These are phyloP conservation scores for Falco punctatus DNA, from an alignment of 2,113 vertebrate species.

Conservation along the genomic window DNA sequence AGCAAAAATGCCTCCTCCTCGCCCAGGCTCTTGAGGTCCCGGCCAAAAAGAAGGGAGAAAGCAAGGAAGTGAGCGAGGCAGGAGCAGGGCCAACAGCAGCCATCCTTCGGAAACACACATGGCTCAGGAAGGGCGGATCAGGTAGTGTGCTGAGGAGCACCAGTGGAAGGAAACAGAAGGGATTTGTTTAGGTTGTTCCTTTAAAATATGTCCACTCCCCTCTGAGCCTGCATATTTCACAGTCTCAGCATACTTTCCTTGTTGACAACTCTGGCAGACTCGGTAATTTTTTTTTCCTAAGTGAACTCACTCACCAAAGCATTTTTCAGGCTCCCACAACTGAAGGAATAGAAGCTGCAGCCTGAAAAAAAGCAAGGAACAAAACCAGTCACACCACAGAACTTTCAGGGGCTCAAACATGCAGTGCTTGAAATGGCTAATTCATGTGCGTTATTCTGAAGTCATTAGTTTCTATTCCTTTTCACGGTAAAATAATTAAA, in stretches of 20 bases:
- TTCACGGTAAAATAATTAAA: neutral
- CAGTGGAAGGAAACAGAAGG: neutral
- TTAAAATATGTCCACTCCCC: constrained; percentile 50
- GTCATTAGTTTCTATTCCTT: neutral
- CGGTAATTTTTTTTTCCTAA: neutral
- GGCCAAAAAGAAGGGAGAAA: neutral
- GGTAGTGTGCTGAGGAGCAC: neutral
- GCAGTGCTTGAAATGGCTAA: neutral
- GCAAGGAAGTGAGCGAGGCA: neutral
- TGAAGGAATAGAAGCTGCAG: neutral
- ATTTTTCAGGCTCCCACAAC: constrained; percentile 22
- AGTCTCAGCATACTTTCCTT: constrained; percentile 47
- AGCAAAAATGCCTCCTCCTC: neutral
- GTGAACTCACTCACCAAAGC: neutral
- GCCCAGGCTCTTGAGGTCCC: accelerated
- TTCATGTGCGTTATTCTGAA: neutral
- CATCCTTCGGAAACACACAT: neutral
- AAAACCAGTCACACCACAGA: accelerated
- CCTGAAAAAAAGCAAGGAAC: neutral
- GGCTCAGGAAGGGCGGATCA: neutral
- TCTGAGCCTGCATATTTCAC: constrained; percentile 42
- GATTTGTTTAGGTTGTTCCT: neutral
- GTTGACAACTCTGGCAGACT: constrained; percentile 13
- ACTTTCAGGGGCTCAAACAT: neutral
- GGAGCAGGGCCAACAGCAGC: neutral